A percentile compares a stretch with the other conserved stretches of the same genome.
Conservation (phyloP, 2,888 invertebrate genomes). For the Laspeyria flexula region DNA sequence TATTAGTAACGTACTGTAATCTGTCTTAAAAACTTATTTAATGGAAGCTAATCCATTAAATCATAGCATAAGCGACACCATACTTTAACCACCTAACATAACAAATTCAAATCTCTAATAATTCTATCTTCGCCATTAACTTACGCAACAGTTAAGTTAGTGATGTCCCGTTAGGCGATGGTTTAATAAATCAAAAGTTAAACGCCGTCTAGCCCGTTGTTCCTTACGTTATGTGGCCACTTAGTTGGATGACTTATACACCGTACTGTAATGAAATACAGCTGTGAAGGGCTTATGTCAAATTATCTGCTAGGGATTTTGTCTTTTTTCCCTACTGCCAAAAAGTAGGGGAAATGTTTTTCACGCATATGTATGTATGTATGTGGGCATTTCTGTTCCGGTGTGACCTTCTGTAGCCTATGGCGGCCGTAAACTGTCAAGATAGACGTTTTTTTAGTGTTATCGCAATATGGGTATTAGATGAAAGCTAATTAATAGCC, state of each 20-base stretch:
- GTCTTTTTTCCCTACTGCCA: too few species aligned
- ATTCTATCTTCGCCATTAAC: slow-evolving; percentile 35
- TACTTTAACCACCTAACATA: not conserved
- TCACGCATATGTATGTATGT: too few species aligned
- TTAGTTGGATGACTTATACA: slow-evolving; percentile 55
- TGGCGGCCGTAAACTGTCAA: too few species aligned
- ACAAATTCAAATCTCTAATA: slow-evolving; percentile 5
- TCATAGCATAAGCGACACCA: not conserved
- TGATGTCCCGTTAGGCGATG: slow-evolving; percentile 53
- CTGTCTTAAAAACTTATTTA: not conserved
- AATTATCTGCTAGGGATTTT: too few species aligned
- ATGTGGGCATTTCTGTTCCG: too few species aligned
- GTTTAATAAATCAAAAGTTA: slow-evolving; percentile 79
- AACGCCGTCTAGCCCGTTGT: slow-evolving; percentile 67
- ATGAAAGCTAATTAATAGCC: too few species aligned
- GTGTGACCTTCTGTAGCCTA: too few species aligned
- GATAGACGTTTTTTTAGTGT: too few species aligned
- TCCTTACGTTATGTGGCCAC: slow-evolving; percentile 61
- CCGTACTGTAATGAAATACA: slow-evolving; percentile 36
- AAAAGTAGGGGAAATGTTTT: too few species aligned
- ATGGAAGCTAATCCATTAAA: not conserved
- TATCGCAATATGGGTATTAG: too few species aligned
- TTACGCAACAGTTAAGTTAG: slow-evolving; percentile 51
- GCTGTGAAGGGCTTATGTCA: too few species aligned
- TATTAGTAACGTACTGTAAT: not conserved